Conservation (phyloP, 2,797 vertebrate species). For the Poecilia velifera region DNA sequence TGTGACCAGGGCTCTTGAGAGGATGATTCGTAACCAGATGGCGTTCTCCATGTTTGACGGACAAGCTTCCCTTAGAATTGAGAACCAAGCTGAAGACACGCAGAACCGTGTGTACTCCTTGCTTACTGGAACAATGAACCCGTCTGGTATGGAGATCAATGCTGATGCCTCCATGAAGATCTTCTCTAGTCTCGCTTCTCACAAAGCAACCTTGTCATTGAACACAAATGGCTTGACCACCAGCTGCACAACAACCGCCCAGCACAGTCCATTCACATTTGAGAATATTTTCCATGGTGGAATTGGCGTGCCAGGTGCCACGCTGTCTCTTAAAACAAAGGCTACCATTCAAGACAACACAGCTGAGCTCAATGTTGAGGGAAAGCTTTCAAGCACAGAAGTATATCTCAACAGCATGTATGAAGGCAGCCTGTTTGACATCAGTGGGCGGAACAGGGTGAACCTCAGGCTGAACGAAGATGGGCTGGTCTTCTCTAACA, state of each 20-base stretch:
- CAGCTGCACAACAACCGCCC: constrained; percentile 87
- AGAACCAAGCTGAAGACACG: constrained; percentile 84
- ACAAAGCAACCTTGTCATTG: constrained; percentile 86
- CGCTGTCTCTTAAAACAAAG: constrained; percentile 83
- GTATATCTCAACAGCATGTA: constrained; percentile 81
- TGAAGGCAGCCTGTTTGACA: constrained; percentile 82
- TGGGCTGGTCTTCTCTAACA: constrained; percentile 86
- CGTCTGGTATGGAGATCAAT: constrained; percentile 87
- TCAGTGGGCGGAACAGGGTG: constrained; percentile 85
- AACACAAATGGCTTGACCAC: constrained; percentile 83
- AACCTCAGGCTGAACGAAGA: constrained; percentile 86
- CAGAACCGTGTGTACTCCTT: constrained; percentile 79
- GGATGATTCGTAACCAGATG: constrained; percentile 80
- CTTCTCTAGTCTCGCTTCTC: constrained; percentile 82
- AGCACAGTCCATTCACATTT: constrained; percentile 83
- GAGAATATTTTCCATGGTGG: constrained; percentile 87
- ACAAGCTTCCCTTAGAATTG: constrained; percentile 81
- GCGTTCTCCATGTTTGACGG: constrained; percentile 81
- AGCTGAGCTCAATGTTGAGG: constrained; percentile 85
- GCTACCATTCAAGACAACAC: constrained; percentile 84
- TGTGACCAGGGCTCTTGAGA: constrained; percentile 80
- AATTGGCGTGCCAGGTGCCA: constrained; percentile 83
- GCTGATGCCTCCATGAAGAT: constrained; percentile 83
- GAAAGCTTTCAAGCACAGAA: constrained; percentile 83
- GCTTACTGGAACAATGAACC: constrained; percentile 84